Base-by-base conservation (phyloP, 2,797 vertebrate species). In the Borostomias antarcticus region DNA sequence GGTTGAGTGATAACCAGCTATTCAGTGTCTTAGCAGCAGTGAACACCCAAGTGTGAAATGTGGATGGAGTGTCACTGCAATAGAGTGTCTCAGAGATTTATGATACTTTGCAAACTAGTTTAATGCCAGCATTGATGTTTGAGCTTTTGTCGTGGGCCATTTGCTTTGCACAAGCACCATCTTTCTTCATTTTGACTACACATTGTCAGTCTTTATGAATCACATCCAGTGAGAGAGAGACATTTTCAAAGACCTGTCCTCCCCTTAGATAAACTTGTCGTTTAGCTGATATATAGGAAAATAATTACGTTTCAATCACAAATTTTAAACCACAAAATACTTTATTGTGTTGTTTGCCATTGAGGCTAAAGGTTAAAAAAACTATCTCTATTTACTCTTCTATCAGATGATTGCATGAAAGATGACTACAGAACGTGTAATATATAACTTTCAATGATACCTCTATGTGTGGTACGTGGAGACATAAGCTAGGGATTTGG, bases 111-210 rank as follows among this genome's bases (percentile, higher is more conserved):
- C 86, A 75, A 82, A 80, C 80, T 69, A 26, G 66, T 81, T 85
- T 75, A 69, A 84, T 80, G 81, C 77, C 77, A 77, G 68, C 40
- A 77, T 88, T 15, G 85, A 60, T 73, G 76, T 71, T 84, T 79
- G 87, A 76, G 87, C 81, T 77, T 74, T 71, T 45, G 56, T 76
- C 81, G 84, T 17, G 77, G 87, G 62, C 86, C 84, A 87, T 89
- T 91, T 85, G 79, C 84, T 73, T 65, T 66, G 74, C 80, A 89
- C 88, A 89, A 89, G 82, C 82, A 66, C 79, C 82, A 78, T 88
- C 85, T 83, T 81, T 90, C 83, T 72, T 69, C 58, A 73, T 78
- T n/a, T 76, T 78, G 73, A 82, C 68, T 78, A 77, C 57, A 23
- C 43, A 73, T 71, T 86, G 84, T 88, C 83, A 67, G 70, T 73